Evolutionary conservation across 2,888 invertebrate species (phyloP).

Genomic region (Pammene fasciana): DNA sequence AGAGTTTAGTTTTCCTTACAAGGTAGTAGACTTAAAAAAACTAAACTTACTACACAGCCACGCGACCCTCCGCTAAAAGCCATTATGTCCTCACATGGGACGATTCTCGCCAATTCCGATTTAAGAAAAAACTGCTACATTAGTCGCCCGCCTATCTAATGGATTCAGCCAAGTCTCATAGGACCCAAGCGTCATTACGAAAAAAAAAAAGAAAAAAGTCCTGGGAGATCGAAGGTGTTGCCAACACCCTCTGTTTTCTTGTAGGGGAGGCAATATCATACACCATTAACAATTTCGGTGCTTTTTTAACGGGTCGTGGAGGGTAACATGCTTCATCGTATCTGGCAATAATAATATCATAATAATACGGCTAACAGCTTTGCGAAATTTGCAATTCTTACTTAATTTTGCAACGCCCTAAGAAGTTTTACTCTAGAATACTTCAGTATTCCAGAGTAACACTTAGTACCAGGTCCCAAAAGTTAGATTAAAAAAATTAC

Average conservation of each 20-base stretch:
- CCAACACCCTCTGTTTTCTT: slow-evolving; percentile 77
- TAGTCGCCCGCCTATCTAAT: slow-evolving; percentile 81
- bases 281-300: slow-evolving; percentile 83
- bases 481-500: too few relatives aligned
- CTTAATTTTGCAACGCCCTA: background rate
- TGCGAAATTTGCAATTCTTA: background rate
- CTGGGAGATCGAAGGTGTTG: slow-evolving; percentile 79
- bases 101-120: slow-evolving; percentile 66
- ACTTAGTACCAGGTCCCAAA: too few relatives aligned
- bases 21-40: slow-evolving; percentile 3
- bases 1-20: background rate
- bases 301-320: slow-evolving; percentile 83
- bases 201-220: slow-evolving; percentile 74
- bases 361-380: slow-evolving; percentile 7
- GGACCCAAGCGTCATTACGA: slow-evolving; percentile 80
- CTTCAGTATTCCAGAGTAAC: too few relatives aligned
- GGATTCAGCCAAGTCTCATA: slow-evolving; percentile 81
- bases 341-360: slow-evolving; percentile 22
- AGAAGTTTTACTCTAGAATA: too few relatives aligned
- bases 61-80: slow-evolving; percentile 54
- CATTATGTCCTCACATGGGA: slow-evolving; percentile 74
- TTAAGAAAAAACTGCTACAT: slow-evolving; percentile 72
- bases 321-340: slow-evolving; percentile 44
- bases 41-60: background rate
- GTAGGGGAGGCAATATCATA: slow-evolving; percentile 85